Evolutionary conservation across 2,113 vertebrate species (phyloP), one percentile per base, ranked within the genome.

Genomic region (Xiphias gladius): DNA sequence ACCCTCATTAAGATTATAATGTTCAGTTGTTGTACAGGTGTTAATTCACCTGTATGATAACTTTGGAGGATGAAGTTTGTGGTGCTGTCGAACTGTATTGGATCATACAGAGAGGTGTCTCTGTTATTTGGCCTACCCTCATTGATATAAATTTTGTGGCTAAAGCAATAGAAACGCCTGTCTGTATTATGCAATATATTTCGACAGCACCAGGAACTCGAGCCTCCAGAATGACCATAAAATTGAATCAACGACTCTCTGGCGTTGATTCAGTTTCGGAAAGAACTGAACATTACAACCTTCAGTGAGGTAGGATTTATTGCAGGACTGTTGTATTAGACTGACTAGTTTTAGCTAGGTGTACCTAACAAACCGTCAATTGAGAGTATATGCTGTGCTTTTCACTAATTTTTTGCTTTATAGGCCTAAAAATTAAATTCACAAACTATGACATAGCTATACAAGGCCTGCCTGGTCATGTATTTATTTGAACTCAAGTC

Each of bases 401-500:
- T 58, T 58, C 26, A 50, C 7, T n/a, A 8, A 7, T 58, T 48
- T 37, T n/a, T 7, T 52, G 48, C 17, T 55, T 55, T 24, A 63
- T 5, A 22, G 39, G 24, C 57, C 61, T 16, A 37, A 43, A 9
- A 61, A 1, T 5, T 32, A 10, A 52, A 63, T n/a, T 52, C 30
- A 48, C 43, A 65, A 19, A 22, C 2, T 73, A 43, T 50, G 54
- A 63, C 32, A 19, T 37, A 57, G 35, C 62, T 13, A 30, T 17
- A 19, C 4, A 11, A 58, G n/a, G 8, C 35, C 43, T 55, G 57
- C 3, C 43, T 62, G 28, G 3, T 50, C 12, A 13, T 79, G 32
- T 80, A 16, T 59, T 72, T 46, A 26, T 37, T 72, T 62, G 22
- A 67, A 32, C 26, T 80, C 39, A 68, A 55, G 61, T 57, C 52